Evolutionary conservation across 1,140 invertebrate species (phyloP).

Genomic region (Nilaparvata lugens): DNA sequence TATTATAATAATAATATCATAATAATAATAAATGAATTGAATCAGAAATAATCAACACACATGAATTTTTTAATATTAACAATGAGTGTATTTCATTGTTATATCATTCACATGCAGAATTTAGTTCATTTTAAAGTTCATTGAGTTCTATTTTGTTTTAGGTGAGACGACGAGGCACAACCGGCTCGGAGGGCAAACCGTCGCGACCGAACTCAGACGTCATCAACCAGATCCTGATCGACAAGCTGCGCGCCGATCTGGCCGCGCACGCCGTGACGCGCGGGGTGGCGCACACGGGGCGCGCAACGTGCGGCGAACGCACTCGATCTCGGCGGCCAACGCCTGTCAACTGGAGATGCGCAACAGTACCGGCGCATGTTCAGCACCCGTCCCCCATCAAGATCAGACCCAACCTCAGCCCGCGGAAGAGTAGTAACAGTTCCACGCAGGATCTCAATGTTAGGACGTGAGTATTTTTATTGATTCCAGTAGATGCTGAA

Average conservation of each 20-base stretch:
- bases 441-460: background rate
- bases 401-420: slow-evolving; percentile 42
- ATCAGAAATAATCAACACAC: too few relatives aligned
- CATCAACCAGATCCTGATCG: slow-evolving; percentile 49
- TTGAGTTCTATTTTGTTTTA: too few relatives aligned
- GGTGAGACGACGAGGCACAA: slow-evolving; percentile 25
- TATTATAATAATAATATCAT: too few relatives aligned
- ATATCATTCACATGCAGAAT: too few relatives aligned
- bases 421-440: slow-evolving; percentile 33
- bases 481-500: too few relatives aligned
- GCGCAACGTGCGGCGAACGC: slow-evolving; percentile 46
- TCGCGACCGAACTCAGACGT: slow-evolving; percentile 49
- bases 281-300: slow-evolving; percentile 32
- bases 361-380: slow-evolving; percentile 45
- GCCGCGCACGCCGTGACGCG: slow-evolving; percentile 35
- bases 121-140: too few relatives aligned
- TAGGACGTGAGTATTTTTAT: slow-evolving; percentile 7
- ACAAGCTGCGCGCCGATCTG: slow-evolving; percentile 49
- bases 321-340: slow-evolving; percentile 48
- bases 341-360: slow-evolving; percentile 46
- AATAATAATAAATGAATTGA: too few relatives aligned
- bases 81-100: too few relatives aligned
- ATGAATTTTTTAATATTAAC: too few relatives aligned
- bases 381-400: slow-evolving; percentile 53
- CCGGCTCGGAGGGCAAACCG: slow-evolving; percentile 22